phyloP scores from a whole-genome alignment of 1,140 invertebrate species.

The Aphaenogaster rudis region DNA sequence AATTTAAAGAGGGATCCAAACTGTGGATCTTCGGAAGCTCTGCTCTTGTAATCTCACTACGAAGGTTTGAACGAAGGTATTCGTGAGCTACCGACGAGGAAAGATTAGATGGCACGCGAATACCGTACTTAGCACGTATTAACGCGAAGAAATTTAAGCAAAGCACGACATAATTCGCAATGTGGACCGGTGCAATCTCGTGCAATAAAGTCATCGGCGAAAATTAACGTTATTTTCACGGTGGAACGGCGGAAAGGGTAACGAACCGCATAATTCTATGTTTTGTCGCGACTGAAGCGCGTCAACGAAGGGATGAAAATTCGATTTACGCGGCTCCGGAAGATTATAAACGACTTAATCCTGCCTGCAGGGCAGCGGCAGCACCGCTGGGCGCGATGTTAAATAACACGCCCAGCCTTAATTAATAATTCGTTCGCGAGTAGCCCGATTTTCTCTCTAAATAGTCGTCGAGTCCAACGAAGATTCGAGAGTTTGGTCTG shows the following conservation, averaged over 20 bases:
- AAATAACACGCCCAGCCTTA: conserved; percentile 48
- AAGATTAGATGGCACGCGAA: background rate
- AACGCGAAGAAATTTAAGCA: conserved; percentile 12
- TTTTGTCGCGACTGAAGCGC: conserved; percentile 50
- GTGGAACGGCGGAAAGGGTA: conserved; percentile 1
- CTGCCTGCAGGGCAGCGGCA: conserved; percentile 10
- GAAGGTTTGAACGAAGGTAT: background rate
- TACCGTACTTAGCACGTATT: background rate
- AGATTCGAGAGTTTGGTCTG: background rate
- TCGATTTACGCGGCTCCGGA: conserved; percentile 36
- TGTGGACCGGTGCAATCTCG: background rate
- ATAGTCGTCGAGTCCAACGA: background rate
- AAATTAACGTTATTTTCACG: conserved; percentile 56
- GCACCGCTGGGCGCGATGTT: conserved; percentile 5
- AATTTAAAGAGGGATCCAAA: background rate
- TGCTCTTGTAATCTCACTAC: background rate
- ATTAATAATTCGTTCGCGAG: conserved; percentile 45
- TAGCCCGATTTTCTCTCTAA: conserved; percentile 22
- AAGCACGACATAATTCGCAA: conserved; percentile 24
- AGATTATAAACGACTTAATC: conserved; percentile 64
- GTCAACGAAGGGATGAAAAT: conserved; percentile 58
- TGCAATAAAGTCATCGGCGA: conserved; percentile 28
- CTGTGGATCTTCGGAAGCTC: background rate
- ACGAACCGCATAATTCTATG: conserved; percentile 57
- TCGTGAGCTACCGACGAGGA: background rate